Percentiles rank a stretch among this genome's conserved stretches.
These are phyloP conservation scores for Passer domesticus DNA, from an alignment of 2,113 vertebrate genomes.

Conservation along the genomic window DNA sequence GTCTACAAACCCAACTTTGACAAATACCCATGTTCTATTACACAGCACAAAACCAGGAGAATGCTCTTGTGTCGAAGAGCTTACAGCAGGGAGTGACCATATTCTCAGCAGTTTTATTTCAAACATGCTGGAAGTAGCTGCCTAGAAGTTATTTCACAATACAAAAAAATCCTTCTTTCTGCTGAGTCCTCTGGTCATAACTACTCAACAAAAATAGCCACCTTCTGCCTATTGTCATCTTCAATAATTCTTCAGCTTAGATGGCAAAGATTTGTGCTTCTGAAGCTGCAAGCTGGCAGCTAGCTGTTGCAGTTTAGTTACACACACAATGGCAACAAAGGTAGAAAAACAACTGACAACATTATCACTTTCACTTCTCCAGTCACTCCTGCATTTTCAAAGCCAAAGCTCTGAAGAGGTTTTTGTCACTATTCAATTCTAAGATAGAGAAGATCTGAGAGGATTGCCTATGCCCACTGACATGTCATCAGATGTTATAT, in stretches of 20 bases:
- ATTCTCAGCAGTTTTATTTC: neutral
- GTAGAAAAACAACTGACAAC: neutral
- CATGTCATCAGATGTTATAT: neutral
- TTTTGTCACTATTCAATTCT: neutral
- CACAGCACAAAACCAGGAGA: neutral
- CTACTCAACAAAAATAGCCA: neutral
- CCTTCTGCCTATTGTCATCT: neutral
- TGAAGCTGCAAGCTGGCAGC: neutral
- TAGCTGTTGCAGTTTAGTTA: neutral
- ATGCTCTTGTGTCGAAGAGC: neutral
- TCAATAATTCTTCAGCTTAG: neutral
- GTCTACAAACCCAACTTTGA: neutral
- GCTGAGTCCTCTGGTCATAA: neutral
- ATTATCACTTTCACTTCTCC: neutral
- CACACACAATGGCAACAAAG: neutral
- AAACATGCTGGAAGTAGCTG: neutral
- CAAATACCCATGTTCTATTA: neutral
- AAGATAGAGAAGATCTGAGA: neutral
- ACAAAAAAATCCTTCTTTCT: neutral
- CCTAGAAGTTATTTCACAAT: neutral
- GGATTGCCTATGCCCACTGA: neutral
- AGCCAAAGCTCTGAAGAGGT: neutral
- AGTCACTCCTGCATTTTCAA: neutral
- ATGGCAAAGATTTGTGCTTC: neutral
- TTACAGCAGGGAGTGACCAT: neutral